These are phyloP conservation scores for Heliornis fulica DNA, from an alignment of 2,113 vertebrate species.

Conservation along the genomic window DNA sequence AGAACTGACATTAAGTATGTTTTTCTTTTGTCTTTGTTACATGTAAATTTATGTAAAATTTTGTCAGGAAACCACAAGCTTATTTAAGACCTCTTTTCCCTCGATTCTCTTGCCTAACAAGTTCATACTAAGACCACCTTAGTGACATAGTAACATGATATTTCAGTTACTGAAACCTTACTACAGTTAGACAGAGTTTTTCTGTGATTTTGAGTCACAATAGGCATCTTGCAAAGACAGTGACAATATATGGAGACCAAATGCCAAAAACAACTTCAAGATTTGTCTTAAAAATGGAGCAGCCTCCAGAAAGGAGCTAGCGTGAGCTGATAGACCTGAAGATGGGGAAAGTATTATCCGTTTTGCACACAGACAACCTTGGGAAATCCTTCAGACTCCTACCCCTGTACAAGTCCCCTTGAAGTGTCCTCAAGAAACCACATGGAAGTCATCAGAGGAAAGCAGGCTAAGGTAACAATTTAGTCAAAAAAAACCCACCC, in stretches of 20 bases:
- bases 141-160: rapidly evolving
- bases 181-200: background rate
- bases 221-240: background rate
- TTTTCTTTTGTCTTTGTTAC: background rate
- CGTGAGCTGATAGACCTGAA: background rate
- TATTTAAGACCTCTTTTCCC: background rate
- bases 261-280: background rate
- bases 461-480: background rate
- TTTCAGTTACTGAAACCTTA: background rate
- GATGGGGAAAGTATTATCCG: background rate
- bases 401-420: background rate
- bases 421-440: background rate
- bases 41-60: background rate
- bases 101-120: background rate
- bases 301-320: background rate
- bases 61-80: background rate
- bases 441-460: background rate
- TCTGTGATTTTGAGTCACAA: background rate
- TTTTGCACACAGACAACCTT: rapidly evolving
- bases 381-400: background rate
- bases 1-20: background rate
- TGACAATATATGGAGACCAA: rapidly evolving
- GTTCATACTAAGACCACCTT: background rate
- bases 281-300: background rate
- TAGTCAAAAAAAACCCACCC: background rate